Evolutionary conservation across 1,140 invertebrate genomes (phyloP).

Genomic region (Lerema accius): DNA sequence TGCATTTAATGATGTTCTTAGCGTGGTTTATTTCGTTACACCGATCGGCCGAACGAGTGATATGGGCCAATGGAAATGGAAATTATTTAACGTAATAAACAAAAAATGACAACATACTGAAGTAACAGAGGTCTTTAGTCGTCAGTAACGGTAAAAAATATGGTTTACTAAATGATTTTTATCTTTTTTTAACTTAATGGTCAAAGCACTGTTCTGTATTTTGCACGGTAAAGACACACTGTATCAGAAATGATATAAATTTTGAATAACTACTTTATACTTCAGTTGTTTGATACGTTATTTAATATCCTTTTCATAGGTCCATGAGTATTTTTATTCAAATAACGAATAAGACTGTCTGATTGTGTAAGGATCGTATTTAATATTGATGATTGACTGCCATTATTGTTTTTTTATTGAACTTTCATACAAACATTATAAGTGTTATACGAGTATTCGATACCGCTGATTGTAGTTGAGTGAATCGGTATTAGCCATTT

Average conservation of each 20-base stretch:
- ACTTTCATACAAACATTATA: slow-evolving; percentile 25
- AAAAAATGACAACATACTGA: too few relatives aligned
- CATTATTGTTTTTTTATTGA: slow-evolving; percentile 57
- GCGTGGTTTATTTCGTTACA: slow-evolving; percentile 49
- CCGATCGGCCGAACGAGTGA: slow-evolving; percentile 40
- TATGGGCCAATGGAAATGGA: background rate
- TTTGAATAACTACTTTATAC: too few relatives aligned
- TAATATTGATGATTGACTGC: slow-evolving; percentile 67
- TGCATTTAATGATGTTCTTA: slow-evolving; percentile 60
- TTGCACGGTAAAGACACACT: too few relatives aligned
- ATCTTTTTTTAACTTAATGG: too few relatives aligned
- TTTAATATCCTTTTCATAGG: background rate
- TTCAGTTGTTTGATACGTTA: background rate
- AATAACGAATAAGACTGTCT: slow-evolving; percentile 74
- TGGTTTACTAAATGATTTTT: too few relatives aligned
- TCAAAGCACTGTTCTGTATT: too few relatives aligned
- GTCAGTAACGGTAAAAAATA: too few relatives aligned
- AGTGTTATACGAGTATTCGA: slow-evolving; percentile 26
- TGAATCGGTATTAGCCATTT: slow-evolving; percentile 33
- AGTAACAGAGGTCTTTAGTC: too few relatives aligned
- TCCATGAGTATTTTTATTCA: slow-evolving; percentile 49
- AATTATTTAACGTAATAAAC: background rate
- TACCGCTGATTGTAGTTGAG: slow-evolving; percentile 29
- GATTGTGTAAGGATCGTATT: slow-evolving; percentile 60
- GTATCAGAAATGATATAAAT: too few relatives aligned